Percentiles rank a stretch among this genome's conserved stretches.
Conservation (phyloP, 2,113 vertebrate species). For the Sturnus vulgaris region DNA sequence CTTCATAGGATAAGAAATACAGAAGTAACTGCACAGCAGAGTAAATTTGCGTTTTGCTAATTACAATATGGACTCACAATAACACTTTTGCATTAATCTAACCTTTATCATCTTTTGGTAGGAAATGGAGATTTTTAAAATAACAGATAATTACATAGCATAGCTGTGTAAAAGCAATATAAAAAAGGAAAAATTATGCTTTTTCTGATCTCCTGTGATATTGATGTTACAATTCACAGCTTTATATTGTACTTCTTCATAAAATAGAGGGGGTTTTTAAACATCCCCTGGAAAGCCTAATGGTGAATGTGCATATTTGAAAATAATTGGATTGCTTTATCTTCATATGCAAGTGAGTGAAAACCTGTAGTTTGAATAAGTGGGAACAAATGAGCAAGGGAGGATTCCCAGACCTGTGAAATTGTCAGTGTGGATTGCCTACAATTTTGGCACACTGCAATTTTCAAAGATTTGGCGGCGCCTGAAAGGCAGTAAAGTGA, state of each 20-base stretch:
- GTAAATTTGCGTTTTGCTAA: neutral
- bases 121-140: neutral
- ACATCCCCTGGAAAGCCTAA: neutral
- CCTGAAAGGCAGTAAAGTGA: neutral
- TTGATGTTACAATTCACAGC: neutral
- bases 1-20: neutral
- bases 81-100: neutral
- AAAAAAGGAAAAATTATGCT: neutral
- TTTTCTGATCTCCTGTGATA: neutral
- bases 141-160: neutral
- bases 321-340: neutral
- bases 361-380: conserved; percentile 1
- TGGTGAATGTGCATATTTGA: neutral
- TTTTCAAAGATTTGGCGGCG: neutral
- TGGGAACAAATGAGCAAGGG: neutral
- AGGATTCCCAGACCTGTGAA: conserved; percentile 11
- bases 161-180: neutral
- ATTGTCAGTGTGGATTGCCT: neutral
- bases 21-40: neutral
- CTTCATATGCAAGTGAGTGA: neutral
- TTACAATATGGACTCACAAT: neutral
- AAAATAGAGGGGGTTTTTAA: neutral
- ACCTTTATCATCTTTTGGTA: neutral
- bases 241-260: neutral
- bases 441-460: neutral